These are phyloP conservation scores for Caenorhabditis panamensis DNA, from an alignment of 2,888 invertebrate genomes.

Conservation along the genomic window DNA sequence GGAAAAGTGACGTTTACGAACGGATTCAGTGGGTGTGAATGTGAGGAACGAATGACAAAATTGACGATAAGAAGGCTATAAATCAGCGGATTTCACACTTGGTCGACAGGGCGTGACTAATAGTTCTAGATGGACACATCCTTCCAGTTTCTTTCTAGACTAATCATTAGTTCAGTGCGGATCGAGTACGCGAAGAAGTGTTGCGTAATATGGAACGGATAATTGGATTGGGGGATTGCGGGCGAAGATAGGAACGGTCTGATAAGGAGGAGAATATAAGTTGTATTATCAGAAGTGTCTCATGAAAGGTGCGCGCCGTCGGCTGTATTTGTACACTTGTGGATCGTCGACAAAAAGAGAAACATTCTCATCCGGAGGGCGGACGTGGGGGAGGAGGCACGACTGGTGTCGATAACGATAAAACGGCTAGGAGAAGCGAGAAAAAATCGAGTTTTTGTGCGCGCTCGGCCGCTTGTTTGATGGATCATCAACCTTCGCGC, in stretches of 20 bases:
- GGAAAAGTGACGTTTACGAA: not conserved
- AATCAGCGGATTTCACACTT: slow-evolving; percentile 37
- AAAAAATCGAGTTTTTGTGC: slow-evolving; percentile 58
- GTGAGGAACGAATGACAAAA: slow-evolving; percentile 13
- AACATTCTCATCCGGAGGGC: slow-evolving; percentile 10
- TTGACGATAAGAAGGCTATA: slow-evolving; percentile 26
- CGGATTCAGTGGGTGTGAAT: slow-evolving; percentile 1
- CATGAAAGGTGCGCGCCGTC: slow-evolving; percentile 26
- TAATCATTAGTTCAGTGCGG: slow-evolving; percentile 33
- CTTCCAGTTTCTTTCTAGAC: slow-evolving; percentile 9
- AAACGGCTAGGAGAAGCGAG: slow-evolving; percentile 43
- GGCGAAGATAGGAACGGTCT: too few species aligned
- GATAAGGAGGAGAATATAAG: slow-evolving; percentile 3
- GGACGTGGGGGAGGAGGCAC: slow-evolving; percentile 37
- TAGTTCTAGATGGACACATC: slow-evolving; percentile 29
- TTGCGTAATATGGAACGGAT: slow-evolving; percentile 42
- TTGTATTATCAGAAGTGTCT: slow-evolving; percentile 12
- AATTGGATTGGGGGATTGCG: not conserved
- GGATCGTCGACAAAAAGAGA: slow-evolving; percentile 47
- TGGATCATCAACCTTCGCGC: slow-evolving; percentile 56
- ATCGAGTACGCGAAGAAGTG: slow-evolving; percentile 38
- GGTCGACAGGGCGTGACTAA: slow-evolving; percentile 45
- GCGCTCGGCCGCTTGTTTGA: slow-evolving; percentile 48
- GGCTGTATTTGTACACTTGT: slow-evolving; percentile 53
- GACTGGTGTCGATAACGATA: slow-evolving; percentile 49